phyloP scores from a whole-genome alignment of 1,140 invertebrate genomes.

The Formica exsecta region DNA sequence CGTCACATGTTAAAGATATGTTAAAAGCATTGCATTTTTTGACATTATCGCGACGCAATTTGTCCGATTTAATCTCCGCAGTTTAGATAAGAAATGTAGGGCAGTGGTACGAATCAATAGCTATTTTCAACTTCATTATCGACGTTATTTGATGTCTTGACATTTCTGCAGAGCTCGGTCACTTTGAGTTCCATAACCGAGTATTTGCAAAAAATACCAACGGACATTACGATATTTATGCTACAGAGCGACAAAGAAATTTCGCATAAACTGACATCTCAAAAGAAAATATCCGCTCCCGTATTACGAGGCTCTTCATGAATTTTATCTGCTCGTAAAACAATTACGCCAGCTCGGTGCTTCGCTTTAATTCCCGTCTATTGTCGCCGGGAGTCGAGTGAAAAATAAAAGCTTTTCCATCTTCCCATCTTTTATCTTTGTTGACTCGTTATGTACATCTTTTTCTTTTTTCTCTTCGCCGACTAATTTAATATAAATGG shows the following conservation, averaged over 20 bases:
- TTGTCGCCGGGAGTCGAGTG: constrained; percentile 66
- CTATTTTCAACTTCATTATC: constrained; percentile 59
- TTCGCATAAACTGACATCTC: constrained; percentile 48
- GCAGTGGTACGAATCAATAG: constrained; percentile 47
- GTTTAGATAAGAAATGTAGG: constrained; percentile 34
- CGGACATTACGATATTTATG: constrained; percentile 32
- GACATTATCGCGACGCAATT: not conserved
- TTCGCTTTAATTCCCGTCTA: constrained; percentile 72
- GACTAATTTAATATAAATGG: constrained; percentile 28
- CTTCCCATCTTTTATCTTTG: constrained; percentile 66
- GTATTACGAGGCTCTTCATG: constrained; percentile 51
- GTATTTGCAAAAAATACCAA: constrained; percentile 30
- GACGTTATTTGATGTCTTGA: constrained; percentile 50
- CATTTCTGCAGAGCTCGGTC: not conserved
- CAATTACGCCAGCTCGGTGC: constrained; percentile 70
- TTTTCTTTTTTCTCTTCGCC: not conserved
- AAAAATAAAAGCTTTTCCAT: constrained; percentile 69
- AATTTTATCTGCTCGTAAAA: constrained; percentile 76
- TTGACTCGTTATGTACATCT: constrained; percentile 63
- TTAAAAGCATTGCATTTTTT: not conserved
- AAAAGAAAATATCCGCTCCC: constrained; percentile 47
- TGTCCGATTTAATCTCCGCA: constrained; percentile 23
- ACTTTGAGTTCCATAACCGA: constrained; percentile 19
- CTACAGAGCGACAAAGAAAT: constrained; percentile 16
- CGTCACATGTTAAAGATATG: no score